A percentile compares a stretch with the other conserved stretches of the same genome.
Conservation (phyloP, 2,888 invertebrate species). For the Catocala sponsa region DNA sequence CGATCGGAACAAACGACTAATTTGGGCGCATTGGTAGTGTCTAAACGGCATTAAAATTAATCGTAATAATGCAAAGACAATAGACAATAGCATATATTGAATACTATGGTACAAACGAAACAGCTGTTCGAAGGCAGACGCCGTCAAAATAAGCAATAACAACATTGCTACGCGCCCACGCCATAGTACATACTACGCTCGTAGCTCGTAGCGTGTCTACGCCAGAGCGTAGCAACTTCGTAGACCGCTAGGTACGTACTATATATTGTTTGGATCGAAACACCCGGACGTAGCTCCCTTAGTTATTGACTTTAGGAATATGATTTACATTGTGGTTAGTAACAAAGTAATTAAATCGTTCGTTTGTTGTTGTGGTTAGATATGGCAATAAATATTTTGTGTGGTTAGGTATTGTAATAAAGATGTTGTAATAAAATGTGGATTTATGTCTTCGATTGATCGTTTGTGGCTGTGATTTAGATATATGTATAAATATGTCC, state of each 20-base stretch:
- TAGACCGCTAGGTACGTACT: slow-evolving; percentile 34
- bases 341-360: slow-evolving; percentile 1
- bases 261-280: slow-evolving; percentile 25
- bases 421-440: too few species aligned
- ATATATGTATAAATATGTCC: too few species aligned
- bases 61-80: too few species aligned
- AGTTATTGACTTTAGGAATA: slow-evolving; percentile 27
- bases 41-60: too few species aligned
- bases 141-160: slow-evolving; percentile 59
- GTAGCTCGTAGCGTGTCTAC: slow-evolving; percentile 59
- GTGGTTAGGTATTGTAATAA: too few species aligned
- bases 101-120: slow-evolving; percentile 30
- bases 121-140: slow-evolving; percentile 51
- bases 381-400: not conserved
- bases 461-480: too few species aligned
- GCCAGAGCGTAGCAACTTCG: slow-evolving; percentile 65
- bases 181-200: slow-evolving; percentile 46
- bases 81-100: not conserved
- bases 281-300: slow-evolving; percentile 22
- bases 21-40: too few species aligned
- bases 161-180: slow-evolving; percentile 50
- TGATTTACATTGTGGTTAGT: slow-evolving; percentile 15
- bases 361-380: not conserved
- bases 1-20: too few species aligned
- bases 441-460: too few species aligned